Percentiles rank a stretch among this genome's conserved stretches.
phyloP scores from a whole-genome alignment of 2,888 invertebrate species.

The Spodoptera picta region DNA sequence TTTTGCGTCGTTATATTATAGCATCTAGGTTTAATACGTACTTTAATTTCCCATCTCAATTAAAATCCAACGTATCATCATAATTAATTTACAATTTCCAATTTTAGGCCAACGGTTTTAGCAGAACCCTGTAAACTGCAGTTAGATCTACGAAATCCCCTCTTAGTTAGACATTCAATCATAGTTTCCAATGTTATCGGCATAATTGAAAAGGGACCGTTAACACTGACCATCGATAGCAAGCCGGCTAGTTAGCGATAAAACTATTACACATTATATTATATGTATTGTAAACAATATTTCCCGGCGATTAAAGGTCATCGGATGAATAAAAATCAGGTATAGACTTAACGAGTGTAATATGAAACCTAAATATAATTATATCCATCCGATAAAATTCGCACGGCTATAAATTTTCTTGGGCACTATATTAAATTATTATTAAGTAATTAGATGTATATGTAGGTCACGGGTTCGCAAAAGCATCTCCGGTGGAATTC shows the following conservation, averaged over 20 bases:
- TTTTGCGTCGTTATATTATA: no score
- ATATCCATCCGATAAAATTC: conserved; percentile 3
- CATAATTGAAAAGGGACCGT: conserved; percentile 50
- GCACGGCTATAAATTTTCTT: conserved; percentile 2
- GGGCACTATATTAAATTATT: conserved; percentile 6
- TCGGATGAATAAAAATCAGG: conserved; percentile 7
- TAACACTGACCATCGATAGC: conserved; percentile 34
- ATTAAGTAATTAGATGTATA: background rate
- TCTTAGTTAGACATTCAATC: conserved; percentile 61
- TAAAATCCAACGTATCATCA: no score
- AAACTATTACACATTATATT: conserved; percentile 33
- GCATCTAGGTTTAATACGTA: no score
- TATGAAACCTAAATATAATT: conserved; percentile 5
- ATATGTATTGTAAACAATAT: conserved; percentile 27
- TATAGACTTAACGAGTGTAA: conserved; percentile 4
- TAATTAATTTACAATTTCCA: no score
- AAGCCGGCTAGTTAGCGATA: conserved; percentile 18
- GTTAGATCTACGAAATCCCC: conserved; percentile 45
- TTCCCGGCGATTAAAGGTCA: conserved; percentile 22
- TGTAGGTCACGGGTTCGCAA: conserved; percentile 18
- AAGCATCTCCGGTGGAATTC: conserved; percentile 20
- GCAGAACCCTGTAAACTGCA: conserved; percentile 13
- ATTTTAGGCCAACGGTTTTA: no score
- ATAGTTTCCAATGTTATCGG: conserved; percentile 53
- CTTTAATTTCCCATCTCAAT: no score